Base-by-base conservation (phyloP, 1,140 invertebrate species). In the Holotrichia oblita region DNA sequence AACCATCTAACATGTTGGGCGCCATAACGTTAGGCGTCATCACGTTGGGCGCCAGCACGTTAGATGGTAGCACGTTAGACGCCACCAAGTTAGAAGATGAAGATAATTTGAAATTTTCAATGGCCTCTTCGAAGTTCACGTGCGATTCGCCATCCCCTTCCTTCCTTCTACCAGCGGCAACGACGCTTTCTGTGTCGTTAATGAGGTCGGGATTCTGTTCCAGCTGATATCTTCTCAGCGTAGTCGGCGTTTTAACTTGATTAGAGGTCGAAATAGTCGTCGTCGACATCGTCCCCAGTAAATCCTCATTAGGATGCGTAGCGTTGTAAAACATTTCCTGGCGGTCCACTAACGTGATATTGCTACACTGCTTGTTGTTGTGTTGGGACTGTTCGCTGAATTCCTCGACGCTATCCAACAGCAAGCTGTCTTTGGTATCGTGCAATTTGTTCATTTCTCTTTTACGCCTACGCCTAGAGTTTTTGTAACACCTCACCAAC, bases 161-260 rank as follows among this genome's bases (percentile, higher is more conserved):
- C 75, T 88, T 87, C 82, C 91, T 90, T 78, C 90, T 87, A 81
- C 91, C 91, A 4, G 27, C 27, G 4, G 27, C 27, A 82, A 92
- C 91, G 80, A 92, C 91, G 80, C 90, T 90, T 86, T 93, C 91
- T 40, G 92, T 91, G 83, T 93, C 92, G 85, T 92, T 93, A 84
- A 94, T 92, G 81, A 94, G 87, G 87, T 94, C 93, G n/a, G 93
- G 93, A 87, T 93, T 94, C 85, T 91, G 92, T 83, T 93, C 92
- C 78, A 88, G 85, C 73, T 87, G 86, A 83, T 91, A 92, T 81
- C 89, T 88, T 84, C 89, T 88, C 84, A 90, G 77, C 14, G 83
- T 83, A 41, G 82, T 69, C 14, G 80, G 80, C 78, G 80, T 83
- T 73, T 81, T 73, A 79, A 81, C 73, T 78, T 83, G 81, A 80